Base-by-base conservation (phyloP, 2,797 vertebrate species). In the Serranus cabrilla region DNA sequence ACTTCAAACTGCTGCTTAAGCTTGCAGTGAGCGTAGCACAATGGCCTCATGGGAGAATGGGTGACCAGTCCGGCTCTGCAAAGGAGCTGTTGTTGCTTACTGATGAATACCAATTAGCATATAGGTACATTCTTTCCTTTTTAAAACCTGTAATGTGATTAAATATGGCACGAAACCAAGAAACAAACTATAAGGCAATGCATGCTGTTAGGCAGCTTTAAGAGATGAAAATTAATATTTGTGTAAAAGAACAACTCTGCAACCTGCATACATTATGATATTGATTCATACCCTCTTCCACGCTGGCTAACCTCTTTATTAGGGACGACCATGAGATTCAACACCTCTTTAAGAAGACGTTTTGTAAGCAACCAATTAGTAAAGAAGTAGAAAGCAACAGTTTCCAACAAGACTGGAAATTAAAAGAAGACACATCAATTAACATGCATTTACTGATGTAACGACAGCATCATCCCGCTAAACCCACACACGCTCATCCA, bases 401-500 rank as follows among this genome's bases (percentile, higher is more conserved):
- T 79, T 90, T 83, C 61, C 60, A 87, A 80, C 57, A 75, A 73
- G 67, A 51, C 49, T 18, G 21, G 31, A 43, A 43, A 71, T 52
- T 61, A 76, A 73, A 69, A 73, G 60, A 75, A 39, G 74, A 78
- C 23, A 7, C 13, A 67, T 77, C 71, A 86, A 74, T 88, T 80
- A 84, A 79, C 74, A 71, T 64, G 64, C 42, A 82, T 90, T 88
- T 65, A 71, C 60, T 47, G 67, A 81, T 56, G 62, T 39, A 61
- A 79, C 46, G 76, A 81, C 81, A 71, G 60, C 82, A 67, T 85
- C 68, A 61, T 66, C 71, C 63, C 45, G 61, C 51, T 45, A 56
- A 87, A 72, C 85, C 87, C 82, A 89, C 86, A 76, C 80, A 82
- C 9, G 1, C 61, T 82, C 82, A 88, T 84, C 61, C 77, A 71